Evolutionary conservation across 2,113 vertebrate genomes (phyloP), one percentile per base, ranked within the genome.

Genomic region (Nothoprocta pentlandii): DNA sequence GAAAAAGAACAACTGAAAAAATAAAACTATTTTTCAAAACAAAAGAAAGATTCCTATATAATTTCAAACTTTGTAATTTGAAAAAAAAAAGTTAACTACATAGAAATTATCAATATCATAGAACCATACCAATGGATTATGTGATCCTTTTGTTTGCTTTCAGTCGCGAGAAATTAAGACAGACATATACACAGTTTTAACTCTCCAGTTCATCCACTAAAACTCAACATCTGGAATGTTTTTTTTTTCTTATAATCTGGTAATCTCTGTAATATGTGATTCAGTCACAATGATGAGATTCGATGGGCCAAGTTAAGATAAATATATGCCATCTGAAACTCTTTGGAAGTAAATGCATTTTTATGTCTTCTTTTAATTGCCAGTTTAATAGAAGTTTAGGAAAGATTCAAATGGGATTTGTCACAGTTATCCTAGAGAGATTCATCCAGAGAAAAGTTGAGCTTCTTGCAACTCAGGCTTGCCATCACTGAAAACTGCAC

Each of bases 281-380:
- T 78, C 0, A 0, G 53, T 87, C 34, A 68, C 63, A 39, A 67
- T 25, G 4, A 11, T 81, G 69, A 77, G 16, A 70, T 59, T 63
- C 30, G 59, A 1, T 30, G 11, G 16, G 9, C 42, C 3, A 11
- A 20, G 12, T 61, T 81, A 62, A 0, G 0, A 62, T 62, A 77
- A 68, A 79, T 17, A 64, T 23, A 39, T 39, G 14, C 2, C 1
- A 47, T 23, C 32, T 89, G 66, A 81, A 92, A 61, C 3, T 16
- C 87, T 74, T 46, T 71, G 58, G 12, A 68, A 76, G 5, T 64
- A 77, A 68, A 13, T 5, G 34, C 16, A 63, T 6, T 4, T 61
- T 80, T 6, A 30, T 62, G 6, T 56, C 75, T 78, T 80, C 12
- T 51, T 8, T 77, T 82, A 49, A 49, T 6, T 71, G 21, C 32